Evolutionary conservation across 2,797 vertebrate genomes (phyloP).

Genomic region (Heteromormyrus szaboi): DNA sequence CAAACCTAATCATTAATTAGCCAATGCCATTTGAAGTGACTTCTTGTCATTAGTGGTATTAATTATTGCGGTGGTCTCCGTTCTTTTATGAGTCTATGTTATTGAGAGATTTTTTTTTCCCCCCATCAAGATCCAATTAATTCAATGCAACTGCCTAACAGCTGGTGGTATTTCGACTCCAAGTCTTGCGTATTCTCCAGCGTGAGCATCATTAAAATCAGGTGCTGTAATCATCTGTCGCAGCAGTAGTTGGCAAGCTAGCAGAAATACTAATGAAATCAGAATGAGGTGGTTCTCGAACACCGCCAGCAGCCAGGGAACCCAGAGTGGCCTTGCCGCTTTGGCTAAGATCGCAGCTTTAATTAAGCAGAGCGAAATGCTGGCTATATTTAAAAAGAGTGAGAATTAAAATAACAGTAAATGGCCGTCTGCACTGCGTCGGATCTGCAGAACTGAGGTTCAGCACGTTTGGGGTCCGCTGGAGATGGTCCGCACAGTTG

Average conservation of each 20-base stretch:
- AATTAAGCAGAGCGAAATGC: constrained; percentile 61
- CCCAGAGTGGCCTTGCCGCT: constrained; percentile 68
- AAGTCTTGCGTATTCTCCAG: constrained; percentile 73
- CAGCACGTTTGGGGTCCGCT: constrained; percentile 24
- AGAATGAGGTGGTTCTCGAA: constrained; percentile 60
- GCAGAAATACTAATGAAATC: constrained; percentile 67
- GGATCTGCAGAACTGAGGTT: constrained; percentile 24
- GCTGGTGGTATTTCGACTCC: constrained; percentile 79
- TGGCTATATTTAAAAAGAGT: constrained; percentile 31
- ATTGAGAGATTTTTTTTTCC: constrained; percentile 51
- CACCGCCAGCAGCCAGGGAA: constrained; percentile 61
- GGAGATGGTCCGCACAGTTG: background rate
- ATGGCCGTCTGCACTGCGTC: constrained; percentile 24
- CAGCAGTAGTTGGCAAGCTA: constrained; percentile 72
- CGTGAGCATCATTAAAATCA: constrained; percentile 78
- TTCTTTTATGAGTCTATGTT: constrained; percentile 66
- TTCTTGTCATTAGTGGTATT: constrained; percentile 68
- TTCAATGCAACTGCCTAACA: constrained; percentile 72
- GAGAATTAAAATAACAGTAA: background rate
- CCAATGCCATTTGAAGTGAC: constrained; percentile 62
- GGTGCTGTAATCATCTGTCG: constrained; percentile 71
- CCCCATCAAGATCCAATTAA: constrained; percentile 72
- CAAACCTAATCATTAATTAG: constrained; percentile 60
- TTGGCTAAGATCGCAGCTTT: constrained; percentile 72
- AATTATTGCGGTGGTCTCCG: constrained; percentile 66